These are phyloP conservation scores for Drosophila albomicans DNA, from an alignment of 1,140 invertebrate species.

Conservation along the genomic window DNA sequence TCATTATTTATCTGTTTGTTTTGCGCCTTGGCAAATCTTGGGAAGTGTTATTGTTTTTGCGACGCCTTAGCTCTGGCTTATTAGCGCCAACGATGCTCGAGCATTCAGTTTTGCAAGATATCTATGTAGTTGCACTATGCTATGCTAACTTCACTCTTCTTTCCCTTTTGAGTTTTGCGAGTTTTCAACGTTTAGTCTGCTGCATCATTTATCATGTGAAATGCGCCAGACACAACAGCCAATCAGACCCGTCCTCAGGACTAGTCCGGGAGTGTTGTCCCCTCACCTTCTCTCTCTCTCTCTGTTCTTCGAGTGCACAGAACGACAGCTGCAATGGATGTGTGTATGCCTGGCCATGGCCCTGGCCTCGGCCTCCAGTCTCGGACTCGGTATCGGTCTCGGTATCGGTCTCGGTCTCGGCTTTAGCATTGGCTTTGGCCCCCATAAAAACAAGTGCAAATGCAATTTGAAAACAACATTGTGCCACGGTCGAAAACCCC, in stretches of 20 bases:
- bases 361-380: conserved; percentile 21
- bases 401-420: background rate
- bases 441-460: conserved; percentile 80
- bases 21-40: background rate
- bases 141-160: background rate
- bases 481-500: conserved; percentile 6
- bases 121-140: background rate
- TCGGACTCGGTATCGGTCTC: conserved; percentile 23
- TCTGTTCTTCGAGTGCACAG: background rate
- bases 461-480: conserved; percentile 77
- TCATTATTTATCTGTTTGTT: conserved; percentile 7
- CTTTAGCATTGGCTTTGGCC: conserved; percentile 21
- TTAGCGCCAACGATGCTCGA: conserved; percentile 1
- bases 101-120: background rate
- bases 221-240: conserved; percentile 77
- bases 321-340: conserved; percentile 49
- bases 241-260: conserved; percentile 47
- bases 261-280: conserved; percentile 18
- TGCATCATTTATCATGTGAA: conserved; percentile 82
- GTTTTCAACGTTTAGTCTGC: conserved; percentile 75
- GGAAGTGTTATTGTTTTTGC: conserved; percentile 5
- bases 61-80: conserved; percentile 8
- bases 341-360: conserved; percentile 24
- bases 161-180: conserved; percentile 1
- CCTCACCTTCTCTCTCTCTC: background rate